These are phyloP conservation scores for Atrina japonica DNA, from an alignment of 2,888 invertebrate species.

Conservation along the genomic window DNA sequence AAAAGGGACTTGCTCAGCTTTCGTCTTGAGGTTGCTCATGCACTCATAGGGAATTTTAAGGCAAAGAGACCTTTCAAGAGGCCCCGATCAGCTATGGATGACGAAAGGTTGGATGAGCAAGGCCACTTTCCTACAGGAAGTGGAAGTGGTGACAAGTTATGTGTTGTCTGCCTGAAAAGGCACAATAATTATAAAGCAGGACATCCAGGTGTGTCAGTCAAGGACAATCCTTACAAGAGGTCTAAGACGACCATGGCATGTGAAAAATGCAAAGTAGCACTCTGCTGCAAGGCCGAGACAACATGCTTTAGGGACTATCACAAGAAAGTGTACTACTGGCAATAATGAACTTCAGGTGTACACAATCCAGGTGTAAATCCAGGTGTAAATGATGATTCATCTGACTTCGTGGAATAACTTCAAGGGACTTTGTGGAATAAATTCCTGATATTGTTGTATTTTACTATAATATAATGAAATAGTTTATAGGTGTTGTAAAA, in stretches of 20 bases:
- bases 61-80: constrained; percentile 20
- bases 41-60: constrained; percentile 9
- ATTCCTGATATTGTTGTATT: too few species aligned
- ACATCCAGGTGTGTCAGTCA: constrained; percentile 10
- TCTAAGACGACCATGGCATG: constrained; percentile 26
- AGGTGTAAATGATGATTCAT: too few species aligned
- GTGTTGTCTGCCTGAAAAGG: constrained; percentile 30
- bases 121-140: not conserved
- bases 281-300: constrained; percentile 27
- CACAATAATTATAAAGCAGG: constrained; percentile 13
- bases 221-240: constrained; percentile 20
- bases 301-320: constrained; percentile 25
- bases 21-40: constrained; percentile 15
- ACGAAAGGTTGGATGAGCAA: too few species aligned
- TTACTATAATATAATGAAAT: too few species aligned
- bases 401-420: too few species aligned
- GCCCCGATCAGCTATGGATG: constrained; percentile 4
- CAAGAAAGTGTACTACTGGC: constrained; percentile 32
- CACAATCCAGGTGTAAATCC: too few species aligned
- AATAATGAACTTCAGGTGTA: constrained; percentile 2
- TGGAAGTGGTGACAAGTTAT: constrained; percentile 3
- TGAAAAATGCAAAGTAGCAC: constrained; percentile 15
- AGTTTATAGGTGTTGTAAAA: too few species aligned
- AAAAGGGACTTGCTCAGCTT: constrained; percentile 29
- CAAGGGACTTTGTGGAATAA: too few species aligned